phyloP scores from a whole-genome alignment of 2,113 vertebrate species.

The Manacus vitellinus region DNA sequence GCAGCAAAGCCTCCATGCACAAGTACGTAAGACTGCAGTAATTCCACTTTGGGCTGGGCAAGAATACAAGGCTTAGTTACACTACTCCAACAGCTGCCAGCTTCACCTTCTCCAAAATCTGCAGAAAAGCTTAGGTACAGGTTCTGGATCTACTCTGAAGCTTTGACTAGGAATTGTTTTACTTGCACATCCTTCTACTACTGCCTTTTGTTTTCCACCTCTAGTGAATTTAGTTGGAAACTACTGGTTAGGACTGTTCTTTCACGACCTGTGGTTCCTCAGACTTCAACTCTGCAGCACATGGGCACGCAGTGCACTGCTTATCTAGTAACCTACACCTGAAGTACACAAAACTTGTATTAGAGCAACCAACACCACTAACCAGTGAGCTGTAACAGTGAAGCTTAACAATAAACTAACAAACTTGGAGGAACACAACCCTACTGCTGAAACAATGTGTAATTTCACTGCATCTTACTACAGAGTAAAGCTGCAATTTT shows the following conservation, averaged over 20 bases:
- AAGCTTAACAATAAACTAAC: background rate
- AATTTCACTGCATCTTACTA: background rate
- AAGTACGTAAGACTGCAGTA: accelerated
- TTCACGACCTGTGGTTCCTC: background rate
- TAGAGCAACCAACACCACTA: accelerated
- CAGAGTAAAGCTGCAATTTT: background rate
- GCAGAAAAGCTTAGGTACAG: background rate
- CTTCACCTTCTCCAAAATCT: background rate
- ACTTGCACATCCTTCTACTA: background rate
- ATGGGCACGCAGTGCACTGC: accelerated
- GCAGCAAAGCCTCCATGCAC: background rate
- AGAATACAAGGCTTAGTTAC: background rate
- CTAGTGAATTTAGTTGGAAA: background rate
- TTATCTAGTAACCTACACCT: too few species aligned
- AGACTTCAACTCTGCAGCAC: background rate
- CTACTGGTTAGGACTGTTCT: background rate
- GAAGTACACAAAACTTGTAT: background rate
- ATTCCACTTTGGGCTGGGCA: background rate
- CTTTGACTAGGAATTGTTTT: background rate
- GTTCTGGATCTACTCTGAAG: accelerated
- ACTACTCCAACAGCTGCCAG: background rate
- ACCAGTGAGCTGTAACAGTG: background rate
- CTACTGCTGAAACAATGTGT: accelerated
- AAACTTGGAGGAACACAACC: background rate
- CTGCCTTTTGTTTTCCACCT: background rate